Percentiles rank a stretch among this genome's conserved stretches.
Conservation (phyloP, 2,113 vertebrate genomes). For the Panthera uncia region DNA sequence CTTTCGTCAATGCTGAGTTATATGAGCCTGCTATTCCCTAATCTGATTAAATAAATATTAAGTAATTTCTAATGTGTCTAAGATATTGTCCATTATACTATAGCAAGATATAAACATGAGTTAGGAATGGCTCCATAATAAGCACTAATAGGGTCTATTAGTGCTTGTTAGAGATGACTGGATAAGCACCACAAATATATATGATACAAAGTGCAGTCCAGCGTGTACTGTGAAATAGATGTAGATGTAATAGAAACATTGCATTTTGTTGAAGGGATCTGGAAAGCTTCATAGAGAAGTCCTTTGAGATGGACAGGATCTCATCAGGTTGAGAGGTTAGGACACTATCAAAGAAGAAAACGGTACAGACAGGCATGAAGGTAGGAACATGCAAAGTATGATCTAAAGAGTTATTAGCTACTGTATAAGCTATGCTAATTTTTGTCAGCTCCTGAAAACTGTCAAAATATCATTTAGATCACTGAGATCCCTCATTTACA, state of each 20-base stretch:
- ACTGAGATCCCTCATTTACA: background rate
- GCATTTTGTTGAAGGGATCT: background rate
- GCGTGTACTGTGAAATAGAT: background rate
- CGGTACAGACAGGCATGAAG: background rate
- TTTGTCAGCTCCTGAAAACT: background rate
- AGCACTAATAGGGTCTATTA: background rate
- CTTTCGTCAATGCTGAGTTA: background rate
- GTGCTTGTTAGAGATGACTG: background rate
- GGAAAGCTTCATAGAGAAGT: background rate
- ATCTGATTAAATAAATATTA: background rate
- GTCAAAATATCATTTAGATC: conserved; percentile 5
- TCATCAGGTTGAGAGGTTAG: background rate
- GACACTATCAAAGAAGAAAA: background rate
- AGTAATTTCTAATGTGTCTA: conserved; percentile 7
- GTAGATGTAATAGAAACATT: background rate
- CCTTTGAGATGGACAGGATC: background rate
- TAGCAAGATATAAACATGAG: background rate
- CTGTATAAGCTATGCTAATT: background rate
- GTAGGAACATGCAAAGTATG: background rate
- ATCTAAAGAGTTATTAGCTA: background rate
- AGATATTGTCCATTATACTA: background rate
- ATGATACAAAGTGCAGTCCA: background rate
- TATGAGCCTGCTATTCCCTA: background rate
- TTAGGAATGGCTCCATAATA: background rate
- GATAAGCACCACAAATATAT: background rate